phyloP scores from a whole-genome alignment of 2,797 vertebrate genomes.

The Furcifer pardalis region DNA sequence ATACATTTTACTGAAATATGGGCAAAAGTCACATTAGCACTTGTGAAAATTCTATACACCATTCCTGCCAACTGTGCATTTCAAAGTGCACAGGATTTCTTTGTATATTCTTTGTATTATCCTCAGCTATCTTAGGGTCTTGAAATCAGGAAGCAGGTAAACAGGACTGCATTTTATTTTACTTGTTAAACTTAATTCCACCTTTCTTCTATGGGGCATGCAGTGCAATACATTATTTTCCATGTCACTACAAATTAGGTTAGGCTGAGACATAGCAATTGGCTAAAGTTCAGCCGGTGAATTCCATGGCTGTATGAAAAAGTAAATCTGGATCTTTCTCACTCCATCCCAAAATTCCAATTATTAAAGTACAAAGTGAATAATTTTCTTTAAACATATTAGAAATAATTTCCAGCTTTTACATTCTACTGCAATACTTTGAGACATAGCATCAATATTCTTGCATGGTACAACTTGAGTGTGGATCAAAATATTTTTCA shows the following conservation, averaged over 20 bases:
- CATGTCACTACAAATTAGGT: no score
- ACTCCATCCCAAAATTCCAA: no score
- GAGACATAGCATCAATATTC: neutral
- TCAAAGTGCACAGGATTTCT: neutral
- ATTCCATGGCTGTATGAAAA: no score
- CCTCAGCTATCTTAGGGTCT: neutral
- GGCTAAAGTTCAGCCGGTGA: no score
- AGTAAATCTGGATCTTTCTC: no score
- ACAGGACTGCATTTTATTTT: neutral
- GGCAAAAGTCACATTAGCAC: conserved; percentile 10
- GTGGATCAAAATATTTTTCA: neutral
- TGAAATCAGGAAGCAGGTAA: neutral
- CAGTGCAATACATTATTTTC: no score
- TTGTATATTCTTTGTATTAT: conserved; percentile 27
- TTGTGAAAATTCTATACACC: conserved; percentile 19
- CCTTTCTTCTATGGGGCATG: neutral
- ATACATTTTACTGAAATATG: neutral
- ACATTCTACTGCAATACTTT: neutral
- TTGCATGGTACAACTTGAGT: neutral
- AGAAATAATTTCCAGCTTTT: no score
- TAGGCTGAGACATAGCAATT: no score
- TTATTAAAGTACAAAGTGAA: no score
- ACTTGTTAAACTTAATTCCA: neutral
- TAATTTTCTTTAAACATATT: no score
- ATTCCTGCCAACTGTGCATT: neutral